These are phyloP conservation scores for Myotis davidii DNA, from an alignment of 2,113 vertebrate genomes.

Conservation along the genomic window DNA sequence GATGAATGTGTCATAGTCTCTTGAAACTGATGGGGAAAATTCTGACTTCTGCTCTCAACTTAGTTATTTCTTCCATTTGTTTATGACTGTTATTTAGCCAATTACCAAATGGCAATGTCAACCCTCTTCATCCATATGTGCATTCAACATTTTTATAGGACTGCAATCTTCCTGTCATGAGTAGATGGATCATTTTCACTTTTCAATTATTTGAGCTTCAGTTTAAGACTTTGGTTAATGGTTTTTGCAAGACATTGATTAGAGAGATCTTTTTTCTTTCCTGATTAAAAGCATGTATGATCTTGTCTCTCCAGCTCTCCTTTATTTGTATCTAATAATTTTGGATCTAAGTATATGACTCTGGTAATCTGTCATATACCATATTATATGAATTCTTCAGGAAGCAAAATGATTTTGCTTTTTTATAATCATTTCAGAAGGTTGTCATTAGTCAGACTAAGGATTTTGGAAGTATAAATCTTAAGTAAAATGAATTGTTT, in stretches of 20 bases:
- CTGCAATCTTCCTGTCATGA: slow-evolving; percentile 44
- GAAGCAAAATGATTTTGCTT: slow-evolving; percentile 49
- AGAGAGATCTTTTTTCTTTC: slow-evolving; percentile 63
- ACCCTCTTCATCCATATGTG: slow-evolving; percentile 28
- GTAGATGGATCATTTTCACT: slow-evolving; percentile 69
- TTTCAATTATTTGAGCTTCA: slow-evolving; percentile 66
- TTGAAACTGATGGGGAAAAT: neutral
- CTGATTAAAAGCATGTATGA: slow-evolving; percentile 63
- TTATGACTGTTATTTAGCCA: slow-evolving; percentile 43
- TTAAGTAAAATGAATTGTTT: slow-evolving; percentile 64
- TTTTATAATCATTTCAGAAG: slow-evolving; percentile 51
- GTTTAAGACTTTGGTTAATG: slow-evolving; percentile 67
- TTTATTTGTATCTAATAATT: slow-evolving; percentile 70
- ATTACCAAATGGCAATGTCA: slow-evolving; percentile 9
- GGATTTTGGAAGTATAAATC: slow-evolving; percentile 62
- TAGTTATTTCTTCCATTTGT: slow-evolving; percentile 49
- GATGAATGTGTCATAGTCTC: neutral
- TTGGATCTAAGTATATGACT: slow-evolving; percentile 61
- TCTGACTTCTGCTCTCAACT: slow-evolving; percentile 26
- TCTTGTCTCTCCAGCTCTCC: slow-evolving; percentile 54
- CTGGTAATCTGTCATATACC: slow-evolving; percentile 45
- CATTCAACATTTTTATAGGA: slow-evolving; percentile 47
- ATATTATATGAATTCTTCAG: slow-evolving; percentile 51
- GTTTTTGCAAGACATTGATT: slow-evolving; percentile 71
- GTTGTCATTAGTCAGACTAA: slow-evolving; percentile 71